These are phyloP conservation scores for Myotis lucifugus DNA, from an alignment of 2,113 vertebrate species.

Conservation along the genomic window DNA sequence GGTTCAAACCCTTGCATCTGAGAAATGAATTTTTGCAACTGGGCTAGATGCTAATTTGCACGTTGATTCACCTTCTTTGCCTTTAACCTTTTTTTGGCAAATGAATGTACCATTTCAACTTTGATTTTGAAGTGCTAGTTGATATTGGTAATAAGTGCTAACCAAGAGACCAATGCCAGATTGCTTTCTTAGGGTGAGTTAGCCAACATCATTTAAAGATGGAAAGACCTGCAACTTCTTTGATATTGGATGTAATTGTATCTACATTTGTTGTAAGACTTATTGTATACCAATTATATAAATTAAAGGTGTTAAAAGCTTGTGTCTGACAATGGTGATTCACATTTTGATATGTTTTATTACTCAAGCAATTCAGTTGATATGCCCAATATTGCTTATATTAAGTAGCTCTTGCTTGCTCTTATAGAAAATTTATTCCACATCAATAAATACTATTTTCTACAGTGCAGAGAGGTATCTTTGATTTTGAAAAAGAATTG, in stretches of 20 bases:
- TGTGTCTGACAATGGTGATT: slow-evolving; percentile 40
- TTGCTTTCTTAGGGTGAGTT: slow-evolving; percentile 52
- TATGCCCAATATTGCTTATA: not conserved
- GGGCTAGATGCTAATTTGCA: slow-evolving; percentile 72
- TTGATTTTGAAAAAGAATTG: slow-evolving; percentile 57
- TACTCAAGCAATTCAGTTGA: not conserved
- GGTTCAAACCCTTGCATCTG: slow-evolving; percentile 39
- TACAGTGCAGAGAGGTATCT: not conserved
- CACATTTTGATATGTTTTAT: not conserved
- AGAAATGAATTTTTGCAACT: slow-evolving; percentile 48
- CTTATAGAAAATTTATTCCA: slow-evolving; percentile 30
- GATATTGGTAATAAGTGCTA: slow-evolving; percentile 23
- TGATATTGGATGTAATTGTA: slow-evolving; percentile 71
- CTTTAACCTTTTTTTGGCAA: slow-evolving; percentile 70
- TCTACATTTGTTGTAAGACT: slow-evolving; percentile 68
- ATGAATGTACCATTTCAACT: slow-evolving; percentile 73
- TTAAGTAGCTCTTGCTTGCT: slow-evolving; percentile 34
- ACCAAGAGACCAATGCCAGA: not conserved
- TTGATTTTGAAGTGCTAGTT: slow-evolving; percentile 52
- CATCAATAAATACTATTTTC: slow-evolving; percentile 67
- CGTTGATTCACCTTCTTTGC: slow-evolving; percentile 75
- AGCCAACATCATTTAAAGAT: slow-evolving; percentile 29
- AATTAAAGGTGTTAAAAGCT: slow-evolving; percentile 77
- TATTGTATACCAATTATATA: slow-evolving; percentile 63
- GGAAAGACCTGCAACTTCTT: slow-evolving; percentile 57